Conservation (phyloP, 2,113 vertebrate species). For the Gulo gulo region DNA sequence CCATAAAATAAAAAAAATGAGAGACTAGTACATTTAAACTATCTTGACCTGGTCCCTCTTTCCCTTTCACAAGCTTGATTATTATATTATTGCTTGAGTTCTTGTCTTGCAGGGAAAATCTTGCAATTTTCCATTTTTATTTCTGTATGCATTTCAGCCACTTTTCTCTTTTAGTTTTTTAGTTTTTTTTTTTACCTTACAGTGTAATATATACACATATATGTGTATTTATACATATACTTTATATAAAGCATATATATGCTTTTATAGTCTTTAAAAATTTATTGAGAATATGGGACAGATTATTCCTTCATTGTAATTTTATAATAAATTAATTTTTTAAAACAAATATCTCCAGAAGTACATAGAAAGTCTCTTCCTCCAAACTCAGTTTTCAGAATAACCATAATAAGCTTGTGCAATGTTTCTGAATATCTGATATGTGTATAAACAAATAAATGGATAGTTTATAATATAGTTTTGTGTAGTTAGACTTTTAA, state of each 20-base stretch:
- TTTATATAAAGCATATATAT: not conserved
- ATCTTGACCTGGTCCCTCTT: not conserved
- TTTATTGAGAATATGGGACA: not conserved
- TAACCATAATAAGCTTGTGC: not conserved
- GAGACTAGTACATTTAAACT: not conserved
- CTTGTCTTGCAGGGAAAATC: not conserved
- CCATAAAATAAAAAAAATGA: not conserved
- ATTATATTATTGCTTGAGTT: not conserved
- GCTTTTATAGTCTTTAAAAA: not conserved
- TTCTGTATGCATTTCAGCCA: not conserved
- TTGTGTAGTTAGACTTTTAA: not conserved
- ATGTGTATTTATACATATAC: not conserved
- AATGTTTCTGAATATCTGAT: not conserved
- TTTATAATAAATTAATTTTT: not conserved
- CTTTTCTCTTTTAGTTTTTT: not conserved
- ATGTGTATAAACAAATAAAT: not conserved
- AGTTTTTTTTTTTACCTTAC: not conserved
- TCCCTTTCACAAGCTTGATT: not conserved
- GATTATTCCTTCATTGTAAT: not conserved
- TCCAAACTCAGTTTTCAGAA: not conserved
- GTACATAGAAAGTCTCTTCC: not conserved
- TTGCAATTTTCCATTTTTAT: not conserved
- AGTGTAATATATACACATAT: not conserved
- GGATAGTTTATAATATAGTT: not conserved
- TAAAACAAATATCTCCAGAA: not conserved